phyloP scores from a whole-genome alignment of 2,113 vertebrate species.

The Neolamprologus sp. region DNA sequence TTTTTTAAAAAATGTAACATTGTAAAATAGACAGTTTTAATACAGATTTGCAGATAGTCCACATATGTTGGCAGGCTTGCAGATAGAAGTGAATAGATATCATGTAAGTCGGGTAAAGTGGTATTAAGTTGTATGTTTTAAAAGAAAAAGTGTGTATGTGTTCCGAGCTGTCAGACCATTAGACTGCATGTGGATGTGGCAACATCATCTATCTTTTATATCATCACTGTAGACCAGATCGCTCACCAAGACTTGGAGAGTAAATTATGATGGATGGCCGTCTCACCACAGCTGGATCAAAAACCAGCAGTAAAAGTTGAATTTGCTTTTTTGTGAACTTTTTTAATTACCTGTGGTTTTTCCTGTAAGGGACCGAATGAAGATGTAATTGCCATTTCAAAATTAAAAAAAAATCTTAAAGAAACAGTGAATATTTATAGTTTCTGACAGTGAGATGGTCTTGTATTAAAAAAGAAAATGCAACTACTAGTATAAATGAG shows the following conservation, averaged over 20 bases:
- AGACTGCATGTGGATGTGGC: not conserved
- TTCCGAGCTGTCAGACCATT: fast-evolving
- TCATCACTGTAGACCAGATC: not conserved
- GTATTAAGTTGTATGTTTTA: not conserved
- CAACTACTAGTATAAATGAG: not conserved
- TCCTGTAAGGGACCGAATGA: not conserved
- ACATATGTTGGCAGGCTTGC: not conserved
- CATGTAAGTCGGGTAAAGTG: fast-evolving
- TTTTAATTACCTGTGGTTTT: not conserved
- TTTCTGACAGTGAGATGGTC: not conserved
- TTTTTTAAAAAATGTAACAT: fast-evolving
- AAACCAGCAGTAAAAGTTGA: not conserved
- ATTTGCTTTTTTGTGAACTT: not conserved
- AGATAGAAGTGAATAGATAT: not conserved
- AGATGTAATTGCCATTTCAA: not conserved
- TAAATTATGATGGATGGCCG: not conserved
- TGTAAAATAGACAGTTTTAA: not conserved
- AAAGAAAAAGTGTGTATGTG: not conserved
- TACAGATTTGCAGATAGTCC: not conserved
- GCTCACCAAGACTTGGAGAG: not conserved
- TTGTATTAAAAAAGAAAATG: not conserved
- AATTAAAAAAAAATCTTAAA: fast-evolving
- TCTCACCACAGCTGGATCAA: not conserved
- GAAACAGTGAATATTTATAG: not conserved
- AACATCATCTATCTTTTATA: not conserved